Evolutionary conservation across 2,113 vertebrate species (phyloP), one percentile per base, ranked within the genome.

Genomic region (Trachemys scripta): DNA sequence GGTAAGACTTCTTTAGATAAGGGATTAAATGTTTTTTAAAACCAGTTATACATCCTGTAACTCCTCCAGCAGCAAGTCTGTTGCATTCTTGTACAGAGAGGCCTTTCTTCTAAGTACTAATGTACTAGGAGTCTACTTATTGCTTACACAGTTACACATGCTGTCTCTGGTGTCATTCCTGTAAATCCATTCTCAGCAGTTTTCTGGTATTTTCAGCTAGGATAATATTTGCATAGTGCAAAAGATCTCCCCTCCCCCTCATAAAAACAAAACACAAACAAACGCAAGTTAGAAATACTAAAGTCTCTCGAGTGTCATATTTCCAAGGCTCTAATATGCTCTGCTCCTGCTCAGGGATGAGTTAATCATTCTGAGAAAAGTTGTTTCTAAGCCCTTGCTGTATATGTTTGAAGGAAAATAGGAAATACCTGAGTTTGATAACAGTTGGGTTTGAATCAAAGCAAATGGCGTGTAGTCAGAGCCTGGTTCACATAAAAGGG

Each of bases 401-500:
- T 22, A 38, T 42, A 31, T 8, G 7, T 95, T 94, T 90, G 92
- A 79, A 96, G 82, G 25, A 90, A 96, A 97, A 96, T 94, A 96
- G 95, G 92, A 97, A 97, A 96, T 95, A 97, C 84, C 85, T 96
- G 80, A 0, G 0, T 84, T 93, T 76, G 82, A 0, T 10, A 88
- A 87, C 35, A 90, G 92, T 81, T 0, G 1, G n/a, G 17, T 82
- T 82, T 80, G 65, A 95, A 96, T 94, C 92, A 94, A 96, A 96
- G 92, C 88, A 95, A 85, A 93, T 1, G 7, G 87, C 87, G 94
- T 0, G 5, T 81, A 92, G 49, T 47, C 53, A 82, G 92, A 90
- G 80, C 76, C 10, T 4, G 80, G 86, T 95, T 95, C 90, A 93
- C 88, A 94, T 96, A 95, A 96, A 97, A 95, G 96, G 95, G 94